A percentile compares a stretch with the other conserved stretches of the same genome.
Conservation (phyloP, 1,140 invertebrate genomes). For the Lordiphosa mommai region DNA sequence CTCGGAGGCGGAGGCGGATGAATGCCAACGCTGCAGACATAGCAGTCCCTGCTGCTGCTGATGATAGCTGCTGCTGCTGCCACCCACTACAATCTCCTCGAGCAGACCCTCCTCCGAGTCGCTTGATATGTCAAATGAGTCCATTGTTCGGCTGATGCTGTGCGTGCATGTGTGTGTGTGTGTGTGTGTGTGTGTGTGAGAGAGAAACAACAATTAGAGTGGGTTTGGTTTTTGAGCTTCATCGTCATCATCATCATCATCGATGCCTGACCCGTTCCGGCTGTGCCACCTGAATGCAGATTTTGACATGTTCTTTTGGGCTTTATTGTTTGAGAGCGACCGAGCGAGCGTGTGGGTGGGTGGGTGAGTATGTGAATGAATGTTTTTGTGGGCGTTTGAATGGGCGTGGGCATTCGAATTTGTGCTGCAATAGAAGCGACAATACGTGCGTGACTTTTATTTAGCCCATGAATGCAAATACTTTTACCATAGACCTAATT, state of each 20-base stretch:
- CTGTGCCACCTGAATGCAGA: conserved; percentile 4
- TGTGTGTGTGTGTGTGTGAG: not conserved
- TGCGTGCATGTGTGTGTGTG: conserved; percentile 6
- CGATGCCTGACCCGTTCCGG: conserved; percentile 4
- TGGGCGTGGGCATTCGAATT: conserved; percentile 16
- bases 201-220: conserved; percentile 28
- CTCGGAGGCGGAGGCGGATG: conserved; percentile 39
- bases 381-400: not conserved
- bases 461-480: conserved; percentile 2
- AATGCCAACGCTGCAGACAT: conserved; percentile 57
- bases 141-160: conserved; percentile 78
- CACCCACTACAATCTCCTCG: conserved; percentile 75
- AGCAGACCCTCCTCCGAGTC: conserved; percentile 77
- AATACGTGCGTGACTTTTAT: conserved; percentile 49
- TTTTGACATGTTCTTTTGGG: conserved; percentile 4
- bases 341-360: not conserved
- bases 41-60: conserved; percentile 51
- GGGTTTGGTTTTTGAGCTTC: conserved; percentile 3
- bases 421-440: conserved; percentile 50
- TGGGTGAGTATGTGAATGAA: conserved; percentile 8
- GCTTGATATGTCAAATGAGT: conserved; percentile 80
- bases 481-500: too few relatives aligned
- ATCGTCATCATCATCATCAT: conserved; percentile 7
- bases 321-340: conserved; percentile 5
- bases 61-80: conserved; percentile 30